Conservation (phyloP, 2,797 vertebrate species). For the Enteromius viviparus region DNA sequence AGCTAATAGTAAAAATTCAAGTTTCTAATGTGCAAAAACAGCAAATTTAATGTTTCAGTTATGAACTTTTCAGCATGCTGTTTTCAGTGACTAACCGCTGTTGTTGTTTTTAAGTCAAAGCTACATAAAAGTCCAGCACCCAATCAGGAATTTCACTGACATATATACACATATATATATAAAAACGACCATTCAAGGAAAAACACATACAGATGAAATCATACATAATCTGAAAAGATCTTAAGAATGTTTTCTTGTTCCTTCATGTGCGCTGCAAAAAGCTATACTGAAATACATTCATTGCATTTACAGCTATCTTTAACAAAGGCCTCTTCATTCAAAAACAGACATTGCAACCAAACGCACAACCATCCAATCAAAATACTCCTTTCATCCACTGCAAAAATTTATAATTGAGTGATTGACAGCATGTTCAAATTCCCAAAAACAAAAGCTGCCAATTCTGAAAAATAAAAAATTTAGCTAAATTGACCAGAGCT, state of each 20-base stretch:
- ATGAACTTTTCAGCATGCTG: conserved; percentile 4
- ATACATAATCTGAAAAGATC: background rate
- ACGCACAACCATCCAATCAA: background rate
- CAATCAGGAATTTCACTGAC: conserved; percentile 13
- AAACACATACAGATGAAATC: background rate
- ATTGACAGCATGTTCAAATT: background rate
- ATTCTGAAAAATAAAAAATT: background rate
- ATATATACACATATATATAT: background rate
- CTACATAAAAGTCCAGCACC: conserved; percentile 12
- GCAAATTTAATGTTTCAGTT: conserved; percentile 18
- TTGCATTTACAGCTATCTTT: background rate
- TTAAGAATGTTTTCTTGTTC: background rate
- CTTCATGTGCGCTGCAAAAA: conserved; percentile 9
- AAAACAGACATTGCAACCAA: background rate
- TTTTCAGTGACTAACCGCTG: conserved; percentile 15
- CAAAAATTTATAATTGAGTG: background rate
- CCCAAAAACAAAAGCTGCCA: conserved; percentile 10
- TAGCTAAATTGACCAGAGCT: background rate
- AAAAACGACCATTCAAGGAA: background rate
- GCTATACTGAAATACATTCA: conserved; percentile 38
- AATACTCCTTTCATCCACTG: conserved; percentile 9
- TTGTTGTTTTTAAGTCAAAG: background rate
- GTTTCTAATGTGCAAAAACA: conserved; percentile 20
- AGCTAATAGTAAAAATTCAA: background rate
- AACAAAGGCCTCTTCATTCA: conserved; percentile 11